Conservation (phyloP, 2,797 vertebrate species). For the Enteromius trimaculatus region DNA sequence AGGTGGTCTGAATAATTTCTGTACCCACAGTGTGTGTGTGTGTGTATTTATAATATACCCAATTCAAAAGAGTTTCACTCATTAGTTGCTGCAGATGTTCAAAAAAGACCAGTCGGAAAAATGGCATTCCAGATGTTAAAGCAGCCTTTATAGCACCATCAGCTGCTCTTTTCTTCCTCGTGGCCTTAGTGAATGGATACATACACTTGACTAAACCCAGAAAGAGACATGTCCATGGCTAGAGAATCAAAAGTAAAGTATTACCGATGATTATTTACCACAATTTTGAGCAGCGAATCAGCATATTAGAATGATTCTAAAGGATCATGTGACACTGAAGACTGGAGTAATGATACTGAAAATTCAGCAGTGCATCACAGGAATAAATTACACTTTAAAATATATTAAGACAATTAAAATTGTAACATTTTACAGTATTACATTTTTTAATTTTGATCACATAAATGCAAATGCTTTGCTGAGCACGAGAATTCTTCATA, state of each 20-base stretch:
- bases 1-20: too few species aligned
- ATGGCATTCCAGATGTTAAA: slow-evolving; percentile 33
- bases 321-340: background rate
- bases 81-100: background rate
- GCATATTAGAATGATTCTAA: background rate
- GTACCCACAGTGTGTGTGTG: too few species aligned
- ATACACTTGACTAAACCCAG: slow-evolving; percentile 74
- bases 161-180: slow-evolving; percentile 50
- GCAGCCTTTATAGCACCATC: slow-evolving; percentile 31
- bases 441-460: background rate
- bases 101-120: too few species aligned
- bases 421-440: background rate
- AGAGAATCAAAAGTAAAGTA: slow-evolving; percentile 30
- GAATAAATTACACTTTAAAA: background rate
- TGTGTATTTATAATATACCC: too few species aligned
- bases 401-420: background rate
- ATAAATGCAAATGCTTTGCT: background rate
- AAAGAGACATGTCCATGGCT: slow-evolving; percentile 69
- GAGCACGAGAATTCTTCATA: background rate
- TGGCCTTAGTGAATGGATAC: slow-evolving; percentile 69
- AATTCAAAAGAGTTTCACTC: background rate
- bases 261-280: background rate
- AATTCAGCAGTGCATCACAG: background rate
- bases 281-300: background rate
- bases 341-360: background rate